Evolutionary conservation across 2,888 invertebrate species (phyloP), one percentile per base, ranked within the genome.

Genomic region (Pollenia amentaria): DNA sequence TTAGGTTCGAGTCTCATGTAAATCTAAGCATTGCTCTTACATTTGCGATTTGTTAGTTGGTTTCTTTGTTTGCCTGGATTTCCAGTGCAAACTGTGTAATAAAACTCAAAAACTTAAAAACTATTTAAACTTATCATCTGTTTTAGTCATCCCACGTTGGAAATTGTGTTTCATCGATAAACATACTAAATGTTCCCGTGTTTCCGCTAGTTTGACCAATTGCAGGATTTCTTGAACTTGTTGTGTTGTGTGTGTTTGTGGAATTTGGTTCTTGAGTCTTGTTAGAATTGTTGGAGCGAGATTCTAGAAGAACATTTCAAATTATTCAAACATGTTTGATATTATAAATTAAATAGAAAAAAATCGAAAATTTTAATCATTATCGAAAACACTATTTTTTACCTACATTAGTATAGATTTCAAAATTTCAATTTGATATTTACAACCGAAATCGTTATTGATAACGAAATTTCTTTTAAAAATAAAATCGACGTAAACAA

Each of bases 91-190:
- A 84, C 42, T 84, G 78, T 62, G 12, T 55, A 12, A 18, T 76
- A 82, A 29, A 29, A 29, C 29, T 29, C 60, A 84, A 84, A 80
- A 73, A 83, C 62, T 87, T 83, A 76, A n/a, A 51, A 78, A 57
- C 44, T 64, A 64, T 64, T 80, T 69, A 29, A 16, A 44, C 18
- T 40, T 80, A 55, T 67, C 38, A 70, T 78, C 18, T 21, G 57
- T 87, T 91, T 94, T 94, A 96, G 93, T 96, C 96, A 89, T 96
- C 96, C 96, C 96, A 96, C 88, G 94, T 92, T 29, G 96, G 96
- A 91, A 95, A 95, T 90, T 94, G 94, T 69, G 94, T 94, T 90
- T 95, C 95, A 81, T 94, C 94, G 80, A 95, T 93, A 90, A 95
- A 95, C 88, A 95, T 93, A 88, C 93, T 92, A 86, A 93, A 93